Base-by-base conservation (phyloP, 2,888 invertebrate species). In the Luperina testacea region DNA sequence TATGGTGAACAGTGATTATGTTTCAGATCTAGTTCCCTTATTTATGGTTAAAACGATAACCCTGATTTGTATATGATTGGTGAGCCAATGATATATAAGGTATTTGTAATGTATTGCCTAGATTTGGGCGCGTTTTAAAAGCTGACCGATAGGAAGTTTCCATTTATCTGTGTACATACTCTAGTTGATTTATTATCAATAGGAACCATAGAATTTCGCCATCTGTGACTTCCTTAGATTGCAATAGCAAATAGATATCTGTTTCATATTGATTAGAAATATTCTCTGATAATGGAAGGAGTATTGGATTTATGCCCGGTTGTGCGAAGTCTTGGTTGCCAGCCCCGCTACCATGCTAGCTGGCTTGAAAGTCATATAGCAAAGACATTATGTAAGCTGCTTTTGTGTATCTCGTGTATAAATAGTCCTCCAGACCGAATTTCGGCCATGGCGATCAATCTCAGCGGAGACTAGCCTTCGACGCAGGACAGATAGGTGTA, bases 51-150 rank as follows among this genome's bases (percentile, higher is more conserved):
- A 75, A 83, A 84, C 87, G 92, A 93, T 94, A 93, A 92, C 92
- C 90, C 89, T 93, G 93, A 94, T 94, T 93, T 93, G 93, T 94
- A 91, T 91, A 91, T 87, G 90, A 93, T 93, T 91, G 90, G 91
- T 91, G 86, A 85, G 84, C 75, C 72, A 74, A 83, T 87, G 88
- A 87, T 90, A 88, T 91, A 89, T 88, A 78, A 75, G 83, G 86
- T 87, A 91, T 89, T 89, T 85, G 82, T 86, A 88, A 88, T 89
- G 79, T 89, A 85, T 87, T 87, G 69, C 83, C 76, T 27, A 71
- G 85, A 87, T 85, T 88, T 85, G 75, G 86, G 87, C 75, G 81
- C 79, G 81, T 82, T 87, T 84, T 88, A 87, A 81, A 86, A 80
- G 81, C 81, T 81, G 68, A 72, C 63, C 51, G 84, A 78, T 84